These are phyloP conservation scores for Plusia festucae DNA, from an alignment of 2,888 invertebrate genomes.

Conservation along the genomic window DNA sequence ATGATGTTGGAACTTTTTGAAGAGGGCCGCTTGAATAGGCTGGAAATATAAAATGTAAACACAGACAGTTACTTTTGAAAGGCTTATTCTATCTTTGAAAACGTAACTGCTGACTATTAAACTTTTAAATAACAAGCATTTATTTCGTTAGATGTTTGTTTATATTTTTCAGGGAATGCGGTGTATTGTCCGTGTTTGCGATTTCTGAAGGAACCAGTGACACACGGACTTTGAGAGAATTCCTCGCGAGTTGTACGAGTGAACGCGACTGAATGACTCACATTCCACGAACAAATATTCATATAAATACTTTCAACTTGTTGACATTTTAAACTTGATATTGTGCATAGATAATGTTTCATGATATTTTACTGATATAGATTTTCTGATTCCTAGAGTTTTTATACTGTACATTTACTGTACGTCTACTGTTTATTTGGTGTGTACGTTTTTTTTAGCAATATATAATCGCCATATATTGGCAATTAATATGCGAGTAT, in stretches of 20 bases:
- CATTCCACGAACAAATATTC: slow-evolving; percentile 75
- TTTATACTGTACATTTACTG: no score
- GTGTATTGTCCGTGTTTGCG: slow-evolving; percentile 16
- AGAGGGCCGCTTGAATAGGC: slow-evolving; percentile 14
- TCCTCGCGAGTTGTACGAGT: slow-evolving; percentile 67
- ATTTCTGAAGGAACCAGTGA: slow-evolving; percentile 59
- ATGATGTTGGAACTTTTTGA: slow-evolving; percentile 15
- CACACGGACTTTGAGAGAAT: slow-evolving; percentile 75
- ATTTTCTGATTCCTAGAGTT: no score
- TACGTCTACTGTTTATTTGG: no score
- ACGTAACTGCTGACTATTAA: background rate
- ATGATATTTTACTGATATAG: background rate
- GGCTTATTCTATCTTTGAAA: background rate
- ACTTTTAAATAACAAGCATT: background rate
- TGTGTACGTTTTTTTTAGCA: background rate
- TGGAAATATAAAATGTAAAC: slow-evolving; percentile 8
- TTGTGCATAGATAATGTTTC: slow-evolving; percentile 8
- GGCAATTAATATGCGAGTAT: no score
- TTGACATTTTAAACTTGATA: slow-evolving; percentile 52
- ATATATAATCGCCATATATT: no score
- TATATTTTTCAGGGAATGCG: slow-evolving; percentile 14
- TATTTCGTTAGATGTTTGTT: background rate
- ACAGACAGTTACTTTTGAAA: slow-evolving; percentile 6
- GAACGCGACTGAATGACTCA: slow-evolving; percentile 68
- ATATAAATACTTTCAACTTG: slow-evolving; percentile 72